phyloP scores from a whole-genome alignment of 2,113 vertebrate genomes.

The Lepus timidus region DNA sequence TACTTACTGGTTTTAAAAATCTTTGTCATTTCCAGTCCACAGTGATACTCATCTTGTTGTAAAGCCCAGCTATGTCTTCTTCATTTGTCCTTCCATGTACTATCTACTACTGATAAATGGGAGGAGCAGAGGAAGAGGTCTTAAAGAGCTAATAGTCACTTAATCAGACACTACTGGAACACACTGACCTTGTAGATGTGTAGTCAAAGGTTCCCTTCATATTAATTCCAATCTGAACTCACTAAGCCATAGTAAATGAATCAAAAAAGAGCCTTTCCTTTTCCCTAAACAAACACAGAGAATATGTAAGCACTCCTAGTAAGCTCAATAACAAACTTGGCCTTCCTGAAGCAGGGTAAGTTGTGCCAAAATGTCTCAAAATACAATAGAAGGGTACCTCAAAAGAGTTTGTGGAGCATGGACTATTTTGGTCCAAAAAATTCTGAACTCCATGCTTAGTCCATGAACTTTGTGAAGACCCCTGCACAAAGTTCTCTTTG shows the following conservation, averaged over 20 bases:
- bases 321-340: constrained; percentile 26
- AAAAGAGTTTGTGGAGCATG: too few species aligned
- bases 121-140: not conserved
- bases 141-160: constrained; percentile 51
- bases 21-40: not conserved
- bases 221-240: not conserved
- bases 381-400: not conserved
- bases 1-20: not conserved
- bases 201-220: not conserved
- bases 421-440: too few species aligned
- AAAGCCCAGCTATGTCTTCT: not conserved
- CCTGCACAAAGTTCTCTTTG: not conserved
- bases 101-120: constrained; percentile 2
- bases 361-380: not conserved
- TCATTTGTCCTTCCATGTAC: not conserved
- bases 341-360: not conserved
- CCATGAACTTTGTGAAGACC: too few species aligned
- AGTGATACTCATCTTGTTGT: constrained; percentile 8
- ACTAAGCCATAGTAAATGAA: constrained; percentile 42
- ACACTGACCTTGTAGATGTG: not conserved
- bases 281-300: not conserved
- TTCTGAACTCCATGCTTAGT: too few species aligned
- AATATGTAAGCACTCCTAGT: not conserved
- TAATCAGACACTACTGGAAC: not conserved
- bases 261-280: not conserved